Evolutionary conservation across 2,888 invertebrate genomes (phyloP).

Genomic region (Leuctra nigra): DNA sequence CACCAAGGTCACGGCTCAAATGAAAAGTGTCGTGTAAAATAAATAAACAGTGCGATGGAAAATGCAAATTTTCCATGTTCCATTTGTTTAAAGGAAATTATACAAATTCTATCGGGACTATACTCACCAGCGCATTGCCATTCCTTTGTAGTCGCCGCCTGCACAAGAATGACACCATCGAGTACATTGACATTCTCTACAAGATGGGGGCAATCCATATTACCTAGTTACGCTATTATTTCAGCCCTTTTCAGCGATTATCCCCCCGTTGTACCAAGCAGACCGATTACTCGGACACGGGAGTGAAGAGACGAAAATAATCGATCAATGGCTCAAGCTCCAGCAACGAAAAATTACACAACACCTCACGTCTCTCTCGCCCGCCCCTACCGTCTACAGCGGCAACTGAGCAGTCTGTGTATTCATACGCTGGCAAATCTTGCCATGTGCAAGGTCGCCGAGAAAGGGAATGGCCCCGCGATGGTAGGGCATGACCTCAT

Average conservation of each 20-base stretch:
- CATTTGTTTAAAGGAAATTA: too few relatives aligned
- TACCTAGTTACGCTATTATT: too few relatives aligned
- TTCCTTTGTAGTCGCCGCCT: slow-evolving; percentile 53
- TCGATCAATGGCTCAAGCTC: slow-evolving; percentile 10
- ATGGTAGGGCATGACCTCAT: too few relatives aligned
- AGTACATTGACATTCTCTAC: slow-evolving; percentile 56
- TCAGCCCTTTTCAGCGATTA: too few relatives aligned
- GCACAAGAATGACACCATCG: slow-evolving; percentile 45
- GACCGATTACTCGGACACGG: neutral
- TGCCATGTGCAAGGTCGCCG: neutral
- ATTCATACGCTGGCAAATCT: neutral
- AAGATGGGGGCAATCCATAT: slow-evolving; percentile 64
- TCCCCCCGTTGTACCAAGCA: too few relatives aligned
- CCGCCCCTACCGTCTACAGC: neutral
- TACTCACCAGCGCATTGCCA: slow-evolving; percentile 56
- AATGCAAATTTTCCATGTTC: too few relatives aligned
- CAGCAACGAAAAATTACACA: neutral
- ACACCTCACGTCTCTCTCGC: too few relatives aligned
- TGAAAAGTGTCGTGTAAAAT: too few relatives aligned
- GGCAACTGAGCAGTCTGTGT: neutral
- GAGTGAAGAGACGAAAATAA: neutral
- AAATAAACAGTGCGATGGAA: too few relatives aligned
- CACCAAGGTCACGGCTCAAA: too few relatives aligned
- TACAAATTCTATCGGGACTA: slow-evolving; percentile 14
- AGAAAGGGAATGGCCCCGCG: too few relatives aligned